Base-by-base conservation (phyloP, 2,797 vertebrate genomes). In the Cryptoblepharus egeriae region DNA sequence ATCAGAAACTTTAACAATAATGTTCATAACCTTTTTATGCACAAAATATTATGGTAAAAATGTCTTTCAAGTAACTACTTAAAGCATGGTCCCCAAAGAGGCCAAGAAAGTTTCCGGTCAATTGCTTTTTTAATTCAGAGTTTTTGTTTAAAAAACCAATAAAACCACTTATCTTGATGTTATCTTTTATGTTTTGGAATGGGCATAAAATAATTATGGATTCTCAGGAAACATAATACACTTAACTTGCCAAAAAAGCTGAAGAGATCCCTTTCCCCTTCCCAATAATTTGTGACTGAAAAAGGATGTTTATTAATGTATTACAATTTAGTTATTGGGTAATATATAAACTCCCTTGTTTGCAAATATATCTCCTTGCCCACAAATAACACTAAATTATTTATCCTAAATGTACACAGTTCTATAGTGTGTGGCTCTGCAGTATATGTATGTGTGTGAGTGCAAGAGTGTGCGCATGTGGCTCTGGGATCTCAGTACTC, bases 51-150 rank as follows among this genome's bases (percentile, higher is more conserved):
- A 86, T 87, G 92, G 89, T 94, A 91, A 84, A 92, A 88, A 92
- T 90, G 87, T 83, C 83, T 85, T 92, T 86, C 90, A 93, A 87
- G 45, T 84, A 79, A 74, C 52, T 92, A 93, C 96, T 96, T 96
- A 96, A 96, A 96, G 95, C 95, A 95, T 95, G 93, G 95, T 96
- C 94, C 95, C 95, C 94, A 92, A 90, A 92, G 90, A 95, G 92
- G 95, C 94, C 94, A 93, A 94, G 93, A 94, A 96, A 93, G 96
- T 95, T 96, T 96, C 95, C 89, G 80, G 95, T 95, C 94, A 90
- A 90, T 88, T 94, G 96, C 69, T 94, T 58, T 82, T 90, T 89
- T 71, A 30, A 70, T 85, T 89, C 77, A 77, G 73, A 84, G 94
- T 90, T 91, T 91, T 88, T 77, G 89, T 80, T 93, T 93, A 52